Base-by-base conservation (phyloP, 2,888 invertebrate species). In the Drosophila recens region DNA sequence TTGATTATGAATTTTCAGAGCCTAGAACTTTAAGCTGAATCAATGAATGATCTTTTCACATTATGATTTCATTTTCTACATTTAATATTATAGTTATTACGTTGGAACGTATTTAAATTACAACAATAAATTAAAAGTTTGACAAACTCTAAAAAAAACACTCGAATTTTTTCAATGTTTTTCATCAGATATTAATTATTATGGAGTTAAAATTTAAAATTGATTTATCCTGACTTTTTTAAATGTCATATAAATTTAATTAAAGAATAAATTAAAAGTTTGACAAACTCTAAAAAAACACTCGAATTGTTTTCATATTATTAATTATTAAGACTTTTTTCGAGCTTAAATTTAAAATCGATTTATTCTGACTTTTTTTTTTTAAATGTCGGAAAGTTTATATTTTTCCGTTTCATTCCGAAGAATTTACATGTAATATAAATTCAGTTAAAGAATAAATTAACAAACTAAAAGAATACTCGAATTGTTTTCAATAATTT, bases 101-200 rank as follows among this genome's bases (percentile, higher is more conserved):
- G 63, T 64, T 64, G 23, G 27, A 62, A 54, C 49, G 52, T 53
- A 58, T 67, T 75, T 56, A 23, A 68, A 66, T 65, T 63, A 53
- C 27, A 52, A 23, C 15, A 73, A 64, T 66, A 67, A 79, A 78
- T 62, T 45, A 15, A 46, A 43, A 70, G 62, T 69, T 73, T 72
- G 45, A 71, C 40, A 56, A 62, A 70, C 65, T 74, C 62, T 54
- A 67, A 45, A 33, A 20, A 20, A 23, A 23, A 4, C 5, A 36
- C 36, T 36, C 36, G 13, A 2, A 43, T 42, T 54, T 8, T 27
- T 38, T 38, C 38, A 43, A 23, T 23, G 23, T 23, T 23, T 23
- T 23, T 23, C 20, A 23, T 1, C 11, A 36, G n/a, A 1, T 38
- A n/a, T 8, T 30, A 8, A 23, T 23, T 3, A 4, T 17, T 17